These are phyloP conservation scores for Drosophila nr. perissopoda DNA, from an alignment of 2,888 invertebrate genomes.

Conservation along the genomic window DNA sequence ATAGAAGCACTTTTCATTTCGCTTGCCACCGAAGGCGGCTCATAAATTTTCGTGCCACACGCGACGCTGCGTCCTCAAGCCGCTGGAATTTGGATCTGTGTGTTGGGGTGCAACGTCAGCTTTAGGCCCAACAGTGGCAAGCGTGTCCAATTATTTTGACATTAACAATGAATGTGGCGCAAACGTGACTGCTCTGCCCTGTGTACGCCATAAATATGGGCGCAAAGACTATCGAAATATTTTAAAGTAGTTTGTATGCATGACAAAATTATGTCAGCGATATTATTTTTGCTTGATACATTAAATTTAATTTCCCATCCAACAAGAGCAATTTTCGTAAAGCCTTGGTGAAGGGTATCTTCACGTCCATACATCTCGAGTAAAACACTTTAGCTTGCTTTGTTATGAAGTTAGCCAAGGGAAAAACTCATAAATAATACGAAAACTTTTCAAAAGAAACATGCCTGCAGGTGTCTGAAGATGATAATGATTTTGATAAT, in stretches of 20 bases:
- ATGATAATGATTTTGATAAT: slow-evolving; percentile 38
- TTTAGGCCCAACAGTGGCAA: slow-evolving; percentile 60
- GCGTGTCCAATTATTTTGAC: slow-evolving; percentile 83
- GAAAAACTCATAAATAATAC: slow-evolving; percentile 40
- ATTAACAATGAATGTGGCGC: slow-evolving; percentile 81
- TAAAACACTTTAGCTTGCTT: neutral
- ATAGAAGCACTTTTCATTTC: slow-evolving; percentile 74
- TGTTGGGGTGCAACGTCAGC: slow-evolving; percentile 45
- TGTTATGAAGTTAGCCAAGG: slow-evolving; percentile 18
- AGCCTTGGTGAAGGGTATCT: slow-evolving; percentile 12
- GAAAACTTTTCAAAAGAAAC: slow-evolving; percentile 53
- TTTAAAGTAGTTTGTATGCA: neutral
- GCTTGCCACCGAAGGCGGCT: slow-evolving; percentile 44
- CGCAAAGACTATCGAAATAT: neutral
- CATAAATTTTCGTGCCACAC: slow-evolving; percentile 81
- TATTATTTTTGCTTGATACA: neutral
- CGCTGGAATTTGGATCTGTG: slow-evolving; percentile 22
- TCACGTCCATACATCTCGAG: neutral
- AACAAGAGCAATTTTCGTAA: neutral
- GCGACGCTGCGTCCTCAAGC: slow-evolving; percentile 52
- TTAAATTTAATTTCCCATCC: neutral
- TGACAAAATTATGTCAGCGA: neutral
- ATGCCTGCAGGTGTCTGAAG: slow-evolving; percentile 49
- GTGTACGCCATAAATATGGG: neutral
- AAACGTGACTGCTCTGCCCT: slow-evolving; percentile 52